A percentile compares a stretch with the other conserved stretches of the same genome.
Evolutionary conservation across 1,140 invertebrate genomes (phyloP).

Genomic region (Rhynchophorus ferrugineus): DNA sequence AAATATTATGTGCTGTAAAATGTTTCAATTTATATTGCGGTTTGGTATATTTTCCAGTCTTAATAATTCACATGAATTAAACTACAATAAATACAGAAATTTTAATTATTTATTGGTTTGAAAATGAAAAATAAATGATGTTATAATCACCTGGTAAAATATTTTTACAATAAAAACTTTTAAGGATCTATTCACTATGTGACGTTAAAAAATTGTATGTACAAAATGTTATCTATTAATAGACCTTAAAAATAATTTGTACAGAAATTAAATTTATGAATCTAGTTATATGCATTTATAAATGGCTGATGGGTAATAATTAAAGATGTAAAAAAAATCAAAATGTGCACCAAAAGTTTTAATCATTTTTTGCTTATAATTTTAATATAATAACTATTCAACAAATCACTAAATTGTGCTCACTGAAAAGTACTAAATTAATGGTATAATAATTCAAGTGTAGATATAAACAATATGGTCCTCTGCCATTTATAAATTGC

Average conservation of each 20-base stretch:
- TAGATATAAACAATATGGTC: neutral
- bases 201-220: conserved; percentile 4
- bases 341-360: neutral
- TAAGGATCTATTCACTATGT: conserved; percentile 7
- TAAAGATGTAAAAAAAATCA: neutral
- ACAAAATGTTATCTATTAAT: neutral
- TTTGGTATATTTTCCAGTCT: too few species aligned
- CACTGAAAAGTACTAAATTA: neutral
- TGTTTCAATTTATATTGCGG: too few species aligned
- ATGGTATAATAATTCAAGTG: neutral
- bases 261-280: conserved; percentile 4
- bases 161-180: conserved; percentile 4
- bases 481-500: neutral
- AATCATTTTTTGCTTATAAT: neutral
- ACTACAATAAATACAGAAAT: too few species aligned
- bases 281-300: neutral
- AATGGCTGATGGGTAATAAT: neutral
- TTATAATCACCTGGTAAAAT: neutral
- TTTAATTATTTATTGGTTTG: neutral
- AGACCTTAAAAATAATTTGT: conserved; percentile 4
- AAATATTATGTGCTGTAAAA: too few species aligned
- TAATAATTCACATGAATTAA: too few species aligned
- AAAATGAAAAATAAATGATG: neutral
- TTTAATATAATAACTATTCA: neutral
- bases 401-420: neutral